Conservation (phyloP, 35 echinoderm and acorn worm species). For the Lytechinus variegatus region DNA sequence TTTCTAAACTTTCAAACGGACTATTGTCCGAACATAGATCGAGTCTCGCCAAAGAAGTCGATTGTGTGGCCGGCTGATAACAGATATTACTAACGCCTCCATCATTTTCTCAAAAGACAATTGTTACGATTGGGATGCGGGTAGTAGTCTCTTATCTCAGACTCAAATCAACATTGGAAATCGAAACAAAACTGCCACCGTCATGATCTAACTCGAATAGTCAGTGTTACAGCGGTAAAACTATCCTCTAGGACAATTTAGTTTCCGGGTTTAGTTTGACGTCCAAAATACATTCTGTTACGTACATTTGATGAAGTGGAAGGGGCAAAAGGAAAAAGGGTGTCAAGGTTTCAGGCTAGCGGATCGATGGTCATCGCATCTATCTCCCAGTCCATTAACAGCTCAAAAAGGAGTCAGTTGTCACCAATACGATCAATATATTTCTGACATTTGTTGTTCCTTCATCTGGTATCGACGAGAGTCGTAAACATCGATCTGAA, state of each 20-base stretch:
- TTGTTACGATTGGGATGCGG: neutral
- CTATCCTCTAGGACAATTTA: neutral
- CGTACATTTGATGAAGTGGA: neutral
- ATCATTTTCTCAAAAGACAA: neutral
- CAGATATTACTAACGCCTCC: neutral
- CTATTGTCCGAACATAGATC: neutral
- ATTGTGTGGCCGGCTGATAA: neutral
- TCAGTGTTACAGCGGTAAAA: neutral
- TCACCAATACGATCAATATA: neutral
- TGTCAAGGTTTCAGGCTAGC: neutral
- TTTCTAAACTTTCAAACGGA: neutral
- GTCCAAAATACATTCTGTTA: neutral
- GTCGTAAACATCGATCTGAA: constrained; percentile 5
- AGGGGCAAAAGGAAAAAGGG: neutral
- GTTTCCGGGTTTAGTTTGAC: too few species aligned
- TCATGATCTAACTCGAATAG: neutral
- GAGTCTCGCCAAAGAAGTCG: neutral
- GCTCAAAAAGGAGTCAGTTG: neutral
- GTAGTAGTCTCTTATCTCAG: neutral
- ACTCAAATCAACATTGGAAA: neutral
- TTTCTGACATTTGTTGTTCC: neutral
- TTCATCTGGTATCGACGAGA: neutral
- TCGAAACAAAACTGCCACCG: too few species aligned
- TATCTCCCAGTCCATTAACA: neutral
- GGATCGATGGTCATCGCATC: neutral